Evolutionary conservation across 2,113 vertebrate species (phyloP).

Genomic region (Suncus etruscus): DNA sequence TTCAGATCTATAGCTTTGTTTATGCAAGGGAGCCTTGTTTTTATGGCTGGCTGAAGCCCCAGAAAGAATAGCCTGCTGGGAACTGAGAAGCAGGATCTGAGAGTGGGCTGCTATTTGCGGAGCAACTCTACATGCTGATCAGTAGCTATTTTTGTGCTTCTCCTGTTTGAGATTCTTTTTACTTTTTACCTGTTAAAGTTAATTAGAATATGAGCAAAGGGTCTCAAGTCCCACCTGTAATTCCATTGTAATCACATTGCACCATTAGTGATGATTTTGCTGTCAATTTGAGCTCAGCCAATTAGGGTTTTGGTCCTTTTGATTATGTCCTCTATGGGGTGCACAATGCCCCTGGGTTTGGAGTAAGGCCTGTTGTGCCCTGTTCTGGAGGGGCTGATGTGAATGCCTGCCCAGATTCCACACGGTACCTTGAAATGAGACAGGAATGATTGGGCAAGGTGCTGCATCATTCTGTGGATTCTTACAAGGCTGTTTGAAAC

Average conservation of each 20-base stretch:
- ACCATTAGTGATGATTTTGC: background rate
- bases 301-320: slow-evolving; percentile 15
- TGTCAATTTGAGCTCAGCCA: background rate
- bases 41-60: background rate
- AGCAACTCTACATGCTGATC: background rate
- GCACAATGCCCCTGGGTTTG: background rate
- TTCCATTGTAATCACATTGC: no score
- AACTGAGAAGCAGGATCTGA: background rate
- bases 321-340: slow-evolving; percentile 11
- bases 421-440: background rate
- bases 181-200: background rate
- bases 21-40: background rate
- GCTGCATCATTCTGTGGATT: background rate
- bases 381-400: background rate
- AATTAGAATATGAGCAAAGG: slow-evolving; percentile 1
- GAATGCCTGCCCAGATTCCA: slow-evolving; percentile 1
- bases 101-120: background rate
- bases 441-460: background rate
- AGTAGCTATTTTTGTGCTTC: background rate
- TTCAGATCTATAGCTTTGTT: background rate
- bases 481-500: background rate
- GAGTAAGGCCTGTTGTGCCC: background rate
- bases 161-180: background rate
- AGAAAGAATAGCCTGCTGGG: background rate
- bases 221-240: background rate